Percentiles rank a stretch among this genome's conserved stretches.
These are phyloP conservation scores for Sciurus niger DNA, from an alignment of 2,113 vertebrate genomes.

Conservation along the genomic window DNA sequence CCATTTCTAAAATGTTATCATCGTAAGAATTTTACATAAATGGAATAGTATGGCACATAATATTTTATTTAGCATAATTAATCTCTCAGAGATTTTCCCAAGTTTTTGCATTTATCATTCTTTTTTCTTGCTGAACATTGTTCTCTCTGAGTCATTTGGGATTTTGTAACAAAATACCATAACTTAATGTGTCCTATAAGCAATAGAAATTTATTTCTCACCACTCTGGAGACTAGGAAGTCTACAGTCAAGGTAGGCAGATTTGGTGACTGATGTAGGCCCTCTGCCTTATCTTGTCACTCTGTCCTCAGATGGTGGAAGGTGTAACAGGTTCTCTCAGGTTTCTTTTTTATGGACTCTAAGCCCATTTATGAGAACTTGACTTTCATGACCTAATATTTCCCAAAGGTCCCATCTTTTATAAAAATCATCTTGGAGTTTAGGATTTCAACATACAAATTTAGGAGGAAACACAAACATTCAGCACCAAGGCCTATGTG, in stretches of 20 bases:
- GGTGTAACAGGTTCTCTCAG: neutral
- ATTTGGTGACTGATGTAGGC: neutral
- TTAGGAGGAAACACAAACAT: neutral
- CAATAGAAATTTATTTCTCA: neutral
- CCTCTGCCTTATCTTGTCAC: neutral
- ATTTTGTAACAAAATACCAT: neutral
- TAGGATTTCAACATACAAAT: neutral
- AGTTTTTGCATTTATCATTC: neutral
- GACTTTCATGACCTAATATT: neutral
- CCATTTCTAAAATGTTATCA: neutral
- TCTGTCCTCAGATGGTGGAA: neutral
- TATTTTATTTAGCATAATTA: neutral
- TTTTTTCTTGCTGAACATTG: neutral
- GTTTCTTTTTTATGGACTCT: neutral
- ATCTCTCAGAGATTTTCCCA: neutral
- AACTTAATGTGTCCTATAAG: neutral
- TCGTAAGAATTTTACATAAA: constrained; percentile 6
- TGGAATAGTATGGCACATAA: neutral
- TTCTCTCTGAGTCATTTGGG: neutral
- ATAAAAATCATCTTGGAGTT: neutral
- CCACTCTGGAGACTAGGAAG: neutral
- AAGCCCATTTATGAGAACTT: neutral
- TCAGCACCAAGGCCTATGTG: neutral
- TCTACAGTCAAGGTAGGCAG: neutral
- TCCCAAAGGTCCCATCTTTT: neutral